Percentiles rank a stretch among this genome's conserved stretches.
Evolutionary conservation across 2,888 invertebrate species (phyloP).

Genomic region (Nycteola revayana): DNA sequence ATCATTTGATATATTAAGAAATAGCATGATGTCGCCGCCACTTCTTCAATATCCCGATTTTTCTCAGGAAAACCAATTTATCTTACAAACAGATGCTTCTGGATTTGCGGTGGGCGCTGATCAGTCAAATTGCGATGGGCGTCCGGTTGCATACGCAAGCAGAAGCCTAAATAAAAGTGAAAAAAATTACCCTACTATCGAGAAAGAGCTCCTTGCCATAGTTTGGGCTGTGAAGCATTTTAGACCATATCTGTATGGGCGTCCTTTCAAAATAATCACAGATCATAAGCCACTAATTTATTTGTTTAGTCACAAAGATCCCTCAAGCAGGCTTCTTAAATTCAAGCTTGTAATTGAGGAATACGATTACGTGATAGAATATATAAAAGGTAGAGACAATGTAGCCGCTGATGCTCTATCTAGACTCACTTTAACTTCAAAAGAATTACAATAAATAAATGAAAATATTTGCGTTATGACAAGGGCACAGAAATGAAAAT

Average conservation of each 20-base stretch:
- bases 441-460: slow-evolving; percentile 6
- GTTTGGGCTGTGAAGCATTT: no score
- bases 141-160: slow-evolving; percentile 20
- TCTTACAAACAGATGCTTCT: slow-evolving; percentile 11
- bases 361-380: not conserved
- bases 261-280: no score
- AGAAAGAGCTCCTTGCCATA: no score
- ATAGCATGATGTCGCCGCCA: slow-evolving; percentile 5
- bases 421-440: slow-evolving; percentile 1
- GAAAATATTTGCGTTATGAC: slow-evolving; percentile 4
- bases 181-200: no score
- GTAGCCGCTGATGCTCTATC: slow-evolving; percentile 8
- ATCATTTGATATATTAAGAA: slow-evolving; percentile 9
- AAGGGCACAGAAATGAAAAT: slow-evolving; percentile 4
- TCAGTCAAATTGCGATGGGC: slow-evolving; percentile 4
- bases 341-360: slow-evolving; percentile 1
- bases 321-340: slow-evolving; percentile 4
- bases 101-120: slow-evolving; percentile 12
- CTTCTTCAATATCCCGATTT: slow-evolving; percentile 14
- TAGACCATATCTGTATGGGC: not conserved
- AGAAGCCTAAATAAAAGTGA: slow-evolving; percentile 14
- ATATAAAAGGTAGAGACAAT: slow-evolving; percentile 5
- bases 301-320: slow-evolving; percentile 1
- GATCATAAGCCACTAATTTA: slow-evolving; percentile 4
- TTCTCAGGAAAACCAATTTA: slow-evolving; percentile 9